A percentile compares a stretch with the other conserved stretches of the same genome.
These are phyloP conservation scores for Drosophila cardini DNA, from an alignment of 1,140 invertebrate species.

Conservation along the genomic window DNA sequence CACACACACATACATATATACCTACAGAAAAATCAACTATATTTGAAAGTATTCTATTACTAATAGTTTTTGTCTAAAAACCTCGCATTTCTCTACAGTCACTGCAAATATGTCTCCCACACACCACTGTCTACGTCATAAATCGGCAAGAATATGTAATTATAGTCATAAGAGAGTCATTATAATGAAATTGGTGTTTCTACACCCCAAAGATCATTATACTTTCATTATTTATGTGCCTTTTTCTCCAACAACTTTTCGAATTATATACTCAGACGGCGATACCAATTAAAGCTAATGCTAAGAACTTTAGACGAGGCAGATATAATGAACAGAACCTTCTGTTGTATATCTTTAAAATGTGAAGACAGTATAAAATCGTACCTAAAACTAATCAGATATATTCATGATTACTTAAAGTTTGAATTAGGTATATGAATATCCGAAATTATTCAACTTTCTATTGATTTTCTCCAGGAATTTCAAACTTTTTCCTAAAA, in stretches of 20 bases:
- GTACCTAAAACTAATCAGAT: not conserved
- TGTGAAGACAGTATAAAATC: not conserved
- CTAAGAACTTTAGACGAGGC: conserved; percentile 1
- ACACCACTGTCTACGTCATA: not conserved
- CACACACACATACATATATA: conserved; percentile 13
- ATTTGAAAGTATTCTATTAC: not conserved
- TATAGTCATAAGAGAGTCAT: conserved; percentile 15
- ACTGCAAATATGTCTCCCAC: conserved; percentile 2
- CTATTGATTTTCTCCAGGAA: no score
- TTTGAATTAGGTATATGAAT: not conserved
- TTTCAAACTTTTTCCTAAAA: no score
- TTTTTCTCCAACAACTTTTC: conserved; percentile 35
- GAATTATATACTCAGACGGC: conserved; percentile 9
- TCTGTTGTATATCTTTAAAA: not conserved
- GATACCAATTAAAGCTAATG: conserved; percentile 11
- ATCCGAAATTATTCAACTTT: no score
- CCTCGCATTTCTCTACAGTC: not conserved
- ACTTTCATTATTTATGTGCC: conserved; percentile 27
- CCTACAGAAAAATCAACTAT: not conserved
- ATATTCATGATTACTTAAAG: not conserved
- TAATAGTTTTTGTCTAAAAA: not conserved
- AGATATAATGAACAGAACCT: not conserved
- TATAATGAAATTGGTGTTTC: conserved; percentile 31
- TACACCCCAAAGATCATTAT: conserved; percentile 24
- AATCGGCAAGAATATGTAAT: conserved; percentile 2